Conservation (phyloP, 2,797 vertebrate genomes). For the Artibeus jamaicensis region DNA sequence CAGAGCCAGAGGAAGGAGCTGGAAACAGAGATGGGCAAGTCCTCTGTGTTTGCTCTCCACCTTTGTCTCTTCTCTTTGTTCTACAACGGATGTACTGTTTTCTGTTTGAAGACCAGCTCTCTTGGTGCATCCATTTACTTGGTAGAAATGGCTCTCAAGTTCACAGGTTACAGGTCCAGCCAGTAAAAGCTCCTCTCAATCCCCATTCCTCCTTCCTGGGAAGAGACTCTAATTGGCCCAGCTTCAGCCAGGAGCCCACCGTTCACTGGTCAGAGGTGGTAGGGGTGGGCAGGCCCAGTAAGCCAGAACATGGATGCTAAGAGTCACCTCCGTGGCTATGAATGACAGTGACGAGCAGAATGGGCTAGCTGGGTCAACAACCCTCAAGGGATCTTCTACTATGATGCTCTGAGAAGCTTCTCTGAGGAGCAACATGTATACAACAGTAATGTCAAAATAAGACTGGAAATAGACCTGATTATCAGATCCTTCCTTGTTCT, state of each 20-base stretch:
- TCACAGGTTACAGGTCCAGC: background rate
- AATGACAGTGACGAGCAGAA: background rate
- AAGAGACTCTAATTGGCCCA: background rate
- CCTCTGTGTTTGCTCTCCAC: background rate
- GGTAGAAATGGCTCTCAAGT: background rate
- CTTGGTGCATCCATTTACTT: background rate
- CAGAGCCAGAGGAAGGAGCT: background rate
- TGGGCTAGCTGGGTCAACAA: background rate
- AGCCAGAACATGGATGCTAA: background rate
- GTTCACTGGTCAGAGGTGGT: background rate
- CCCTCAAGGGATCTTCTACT: too few species aligned
- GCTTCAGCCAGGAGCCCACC: background rate
- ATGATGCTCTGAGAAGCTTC: background rate
- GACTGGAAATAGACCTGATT: background rate
- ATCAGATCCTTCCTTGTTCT: background rate
- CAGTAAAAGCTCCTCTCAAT: background rate
- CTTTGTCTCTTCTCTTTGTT: background rate
- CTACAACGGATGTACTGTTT: background rate
- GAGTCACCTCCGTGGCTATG: background rate
- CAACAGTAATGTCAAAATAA: background rate
- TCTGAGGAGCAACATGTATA: background rate
- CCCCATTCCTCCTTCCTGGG: background rate
- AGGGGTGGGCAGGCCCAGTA: fast-evolving
- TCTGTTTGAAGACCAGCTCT: background rate
- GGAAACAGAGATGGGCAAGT: background rate